phyloP scores from a whole-genome alignment of 2,113 vertebrate species.

The Condylura cristata region DNA sequence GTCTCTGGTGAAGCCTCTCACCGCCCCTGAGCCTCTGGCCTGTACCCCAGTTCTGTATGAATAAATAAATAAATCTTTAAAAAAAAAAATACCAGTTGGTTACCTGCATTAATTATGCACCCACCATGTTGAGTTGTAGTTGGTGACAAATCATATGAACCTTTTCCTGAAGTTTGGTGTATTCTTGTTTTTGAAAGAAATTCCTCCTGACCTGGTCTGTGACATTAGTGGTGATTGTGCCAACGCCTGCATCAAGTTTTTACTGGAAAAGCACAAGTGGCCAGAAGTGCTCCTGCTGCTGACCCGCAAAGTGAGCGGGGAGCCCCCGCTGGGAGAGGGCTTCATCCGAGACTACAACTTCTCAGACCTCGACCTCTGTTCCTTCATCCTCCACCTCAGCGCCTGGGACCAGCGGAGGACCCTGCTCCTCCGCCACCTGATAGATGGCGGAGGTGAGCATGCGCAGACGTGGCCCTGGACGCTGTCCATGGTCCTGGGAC shows the following conservation, averaged over 20 bases:
- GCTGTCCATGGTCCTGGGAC: background rate
- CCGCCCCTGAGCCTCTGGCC: no score
- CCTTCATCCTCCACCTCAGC: conserved; percentile 77
- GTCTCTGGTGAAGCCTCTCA: no score
- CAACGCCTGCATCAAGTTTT: conserved; percentile 83
- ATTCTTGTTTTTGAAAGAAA: conserved; percentile 73
- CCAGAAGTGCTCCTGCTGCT: conserved; percentile 84
- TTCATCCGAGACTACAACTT: conserved; percentile 82
- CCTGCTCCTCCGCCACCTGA: conserved; percentile 82
- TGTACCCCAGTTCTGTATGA: no score
- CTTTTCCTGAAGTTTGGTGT: background rate
- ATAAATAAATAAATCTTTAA: no score
- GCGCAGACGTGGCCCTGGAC: accelerated
- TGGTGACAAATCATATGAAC: background rate
- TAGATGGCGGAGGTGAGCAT: conserved; percentile 86
- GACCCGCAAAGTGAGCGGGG: conserved; percentile 78
- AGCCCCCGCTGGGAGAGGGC: background rate
- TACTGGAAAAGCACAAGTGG: conserved; percentile 86
- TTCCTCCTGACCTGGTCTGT: conserved; percentile 82
- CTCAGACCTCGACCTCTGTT: conserved; percentile 82
- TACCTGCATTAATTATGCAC: background rate
- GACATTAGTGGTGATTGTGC: conserved; percentile 79
- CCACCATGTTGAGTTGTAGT: background rate
- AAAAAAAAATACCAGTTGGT: no score
- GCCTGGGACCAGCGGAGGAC: conserved; percentile 59